Base-by-base conservation (phyloP, 1,140 invertebrate species). In the Leucophenga varia region DNA sequence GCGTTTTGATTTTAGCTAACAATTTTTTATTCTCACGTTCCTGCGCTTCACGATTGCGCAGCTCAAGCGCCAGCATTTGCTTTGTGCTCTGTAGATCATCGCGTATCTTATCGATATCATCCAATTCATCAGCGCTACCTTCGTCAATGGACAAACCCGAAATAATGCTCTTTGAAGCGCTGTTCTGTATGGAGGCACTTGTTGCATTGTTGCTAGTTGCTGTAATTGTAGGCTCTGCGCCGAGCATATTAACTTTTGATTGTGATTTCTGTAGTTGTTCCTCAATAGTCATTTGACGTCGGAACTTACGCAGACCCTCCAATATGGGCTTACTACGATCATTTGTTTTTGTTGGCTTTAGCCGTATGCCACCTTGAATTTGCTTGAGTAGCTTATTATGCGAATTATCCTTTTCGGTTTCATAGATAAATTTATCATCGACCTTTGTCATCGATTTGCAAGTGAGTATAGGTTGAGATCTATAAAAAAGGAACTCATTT, bases 21-120 rank as follows among this genome's bases (percentile, higher is more conserved):
- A 94, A 78, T 55, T 89, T 83, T 69, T 92, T 90, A 63, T 92
- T 94, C 71, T 92, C 90, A 57, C 90, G 84, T 51, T 90, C 88
- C 54, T 91, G 80, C 1, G 89, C 87, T 71, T 91, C 88, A 68
- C 91, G 92, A 61, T 91, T 91, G 65, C 89, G 81, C 50, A 93
- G 76, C 77, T 94, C 91, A 34, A 91, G 78, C 2, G 90, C 90
- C 49, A 94, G 76, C 80, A 93, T 86, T 76, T 93, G 90, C 76
- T 94, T 94, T 2, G 90, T 92, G 45, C 89, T 92, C 70, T 93
- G 91, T 28, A 94, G 79, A 74, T 93, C 91, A 59, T 94, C 91
- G 48, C 91, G 81, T n/a, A 92, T 85, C 68, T 88, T 90, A 61
- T 93, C 90, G 56, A 93, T 93, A 56, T 94, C 90, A 52, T 94